Evolutionary conservation across 2,113 vertebrate genomes (phyloP).

Genomic region (Apeltes quadracus): DNA sequence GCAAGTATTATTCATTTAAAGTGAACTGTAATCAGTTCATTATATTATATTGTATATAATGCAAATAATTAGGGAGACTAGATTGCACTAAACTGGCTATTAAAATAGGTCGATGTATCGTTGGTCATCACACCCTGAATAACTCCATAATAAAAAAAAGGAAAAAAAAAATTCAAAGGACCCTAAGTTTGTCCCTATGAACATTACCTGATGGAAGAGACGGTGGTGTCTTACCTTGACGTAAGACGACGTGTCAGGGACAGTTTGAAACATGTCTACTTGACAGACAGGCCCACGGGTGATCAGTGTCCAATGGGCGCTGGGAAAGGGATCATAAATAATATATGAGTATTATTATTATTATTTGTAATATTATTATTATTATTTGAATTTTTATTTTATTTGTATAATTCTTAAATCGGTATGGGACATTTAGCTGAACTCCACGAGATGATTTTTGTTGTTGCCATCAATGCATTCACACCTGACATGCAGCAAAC

Average conservation of each 20-base stretch:
- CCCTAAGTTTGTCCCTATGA: constrained; percentile 35
- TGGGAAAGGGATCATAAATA: constrained; percentile 23
- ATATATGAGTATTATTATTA: not conserved
- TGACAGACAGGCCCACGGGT: constrained; percentile 73
- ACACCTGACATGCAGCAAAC: constrained; percentile 22
- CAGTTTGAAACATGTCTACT: constrained; percentile 95
- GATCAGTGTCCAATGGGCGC: constrained; percentile 69
- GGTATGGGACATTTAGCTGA: not conserved
- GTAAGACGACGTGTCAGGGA: constrained; percentile 97
- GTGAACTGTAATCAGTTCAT: too few relatives aligned
- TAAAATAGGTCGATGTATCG: not conserved
- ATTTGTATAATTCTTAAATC: not conserved
- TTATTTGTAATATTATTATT: not conserved
- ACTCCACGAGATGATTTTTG: fast-evolving
- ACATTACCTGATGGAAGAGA: constrained; percentile 88
- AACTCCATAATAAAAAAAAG: not conserved
- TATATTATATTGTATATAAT: not conserved
- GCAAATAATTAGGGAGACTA: not conserved
- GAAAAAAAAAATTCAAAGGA: constrained; percentile 21
- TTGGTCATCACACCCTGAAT: not conserved
- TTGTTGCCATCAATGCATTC: not conserved
- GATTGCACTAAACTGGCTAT: not conserved
- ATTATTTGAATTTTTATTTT: not conserved
- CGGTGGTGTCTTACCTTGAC: constrained; percentile 96
- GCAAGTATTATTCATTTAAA: too few relatives aligned